Evolutionary conservation across 2,113 vertebrate genomes (phyloP).

Genomic region (Psittacula cyanocephala): DNA sequence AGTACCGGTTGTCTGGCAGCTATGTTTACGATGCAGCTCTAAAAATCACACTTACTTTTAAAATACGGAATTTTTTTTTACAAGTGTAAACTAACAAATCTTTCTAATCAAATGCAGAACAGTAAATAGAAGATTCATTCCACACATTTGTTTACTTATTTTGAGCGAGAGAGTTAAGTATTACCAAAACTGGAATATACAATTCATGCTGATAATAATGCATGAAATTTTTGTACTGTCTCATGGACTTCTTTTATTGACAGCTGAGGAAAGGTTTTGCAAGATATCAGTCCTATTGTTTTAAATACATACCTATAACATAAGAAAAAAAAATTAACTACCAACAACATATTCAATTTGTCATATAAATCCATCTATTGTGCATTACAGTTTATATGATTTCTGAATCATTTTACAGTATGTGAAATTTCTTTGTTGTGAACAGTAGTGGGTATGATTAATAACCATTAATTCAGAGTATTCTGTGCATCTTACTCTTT

Average conservation of each 20-base stretch:
- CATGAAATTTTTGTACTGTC: neutral
- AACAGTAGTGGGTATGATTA: neutral
- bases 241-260: neutral
- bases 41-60: neutral
- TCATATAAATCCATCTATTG: neutral
- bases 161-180: neutral
- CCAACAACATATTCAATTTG: neutral
- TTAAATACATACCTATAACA: neutral
- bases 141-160: neutral
- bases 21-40: neutral
- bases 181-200: neutral
- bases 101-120: neutral
- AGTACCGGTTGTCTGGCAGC: neutral
- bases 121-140: neutral
- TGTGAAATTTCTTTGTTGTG: neutral
- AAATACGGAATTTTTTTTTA: neutral
- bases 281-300: neutral
- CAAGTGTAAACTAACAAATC: neutral
- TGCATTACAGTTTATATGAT: neutral
- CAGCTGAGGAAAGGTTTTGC: neutral
- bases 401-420: neutral
- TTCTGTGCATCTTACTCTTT: neutral
- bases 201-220: neutral
- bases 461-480: neutral
- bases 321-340: neutral